Conservation (phyloP, 2,113 vertebrate genomes). For the Phaethon lepturus region DNA sequence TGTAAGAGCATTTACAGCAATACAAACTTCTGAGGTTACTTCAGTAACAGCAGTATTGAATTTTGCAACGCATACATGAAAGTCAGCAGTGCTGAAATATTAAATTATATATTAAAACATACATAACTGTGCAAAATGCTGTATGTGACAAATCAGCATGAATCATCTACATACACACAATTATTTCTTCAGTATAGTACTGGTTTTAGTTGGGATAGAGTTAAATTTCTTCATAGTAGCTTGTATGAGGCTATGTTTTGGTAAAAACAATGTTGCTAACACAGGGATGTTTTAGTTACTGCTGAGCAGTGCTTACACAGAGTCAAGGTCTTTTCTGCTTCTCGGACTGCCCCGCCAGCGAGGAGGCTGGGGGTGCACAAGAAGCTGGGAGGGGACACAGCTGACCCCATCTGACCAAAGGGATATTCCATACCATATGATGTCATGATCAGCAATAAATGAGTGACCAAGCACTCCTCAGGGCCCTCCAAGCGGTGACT, state of each 20-base stretch:
- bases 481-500: neutral
- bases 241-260: neutral
- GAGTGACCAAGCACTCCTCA: neutral
- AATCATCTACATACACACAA: fast-evolving
- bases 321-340: neutral
- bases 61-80: neutral
- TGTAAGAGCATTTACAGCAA: neutral
- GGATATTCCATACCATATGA: neutral
- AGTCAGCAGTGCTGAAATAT: neutral
- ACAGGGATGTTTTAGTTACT: neutral
- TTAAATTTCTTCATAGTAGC: neutral
- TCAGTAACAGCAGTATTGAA: neutral
- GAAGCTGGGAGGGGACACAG: neutral
- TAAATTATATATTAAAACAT: neutral
- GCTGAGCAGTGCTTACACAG: neutral
- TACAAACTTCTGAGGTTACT: neutral
- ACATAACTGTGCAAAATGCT: neutral
- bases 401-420: neutral
- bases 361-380: neutral
- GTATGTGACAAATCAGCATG: neutral
- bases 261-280: neutral
- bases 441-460: neutral
- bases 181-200: neutral
- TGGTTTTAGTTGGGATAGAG: neutral
- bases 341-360: fast-evolving